Conservation (phyloP, 2,797 vertebrate genomes). For the Merluccius polli region DNA sequence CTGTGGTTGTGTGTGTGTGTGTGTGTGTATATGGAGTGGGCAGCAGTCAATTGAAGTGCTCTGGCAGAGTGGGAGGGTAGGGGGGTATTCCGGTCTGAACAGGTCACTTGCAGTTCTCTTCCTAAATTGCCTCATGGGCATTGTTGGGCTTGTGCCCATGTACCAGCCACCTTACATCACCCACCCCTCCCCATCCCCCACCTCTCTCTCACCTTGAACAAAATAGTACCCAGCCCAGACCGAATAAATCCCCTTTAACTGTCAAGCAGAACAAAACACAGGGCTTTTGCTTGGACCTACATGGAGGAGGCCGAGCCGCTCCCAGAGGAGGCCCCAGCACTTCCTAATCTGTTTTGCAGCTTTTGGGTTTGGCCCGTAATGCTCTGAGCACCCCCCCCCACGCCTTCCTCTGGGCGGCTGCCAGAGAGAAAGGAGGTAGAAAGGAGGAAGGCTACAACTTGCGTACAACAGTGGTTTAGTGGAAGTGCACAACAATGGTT, state of each 20-base stretch:
- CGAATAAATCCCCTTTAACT: constrained; percentile 63
- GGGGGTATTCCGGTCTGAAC: constrained; percentile 25
- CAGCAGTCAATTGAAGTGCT: constrained; percentile 28
- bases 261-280: constrained; percentile 58
- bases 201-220: not conserved
- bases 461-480: constrained; percentile 65
- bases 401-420: constrained; percentile 60
- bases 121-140: constrained; percentile 15
- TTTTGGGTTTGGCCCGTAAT: constrained; percentile 35
- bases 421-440: constrained; percentile 59
- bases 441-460: constrained; percentile 73
- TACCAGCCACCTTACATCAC: not conserved
- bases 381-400: constrained; percentile 51
- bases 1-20: not conserved
- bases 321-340: constrained; percentile 58
- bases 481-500: constrained; percentile 78
- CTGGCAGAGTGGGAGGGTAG: not conserved
- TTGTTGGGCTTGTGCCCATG: not conserved
- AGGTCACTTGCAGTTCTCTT: constrained; percentile 30
- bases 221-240: constrained; percentile 34
- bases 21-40: constrained; percentile 8
- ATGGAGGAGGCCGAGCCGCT: constrained; percentile 34
- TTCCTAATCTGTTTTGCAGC: constrained; percentile 71
- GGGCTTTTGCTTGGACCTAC: constrained; percentile 21
- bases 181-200: not conserved